Conservation (phyloP, 2,888 invertebrate genomes). For the Elmis aenea region DNA sequence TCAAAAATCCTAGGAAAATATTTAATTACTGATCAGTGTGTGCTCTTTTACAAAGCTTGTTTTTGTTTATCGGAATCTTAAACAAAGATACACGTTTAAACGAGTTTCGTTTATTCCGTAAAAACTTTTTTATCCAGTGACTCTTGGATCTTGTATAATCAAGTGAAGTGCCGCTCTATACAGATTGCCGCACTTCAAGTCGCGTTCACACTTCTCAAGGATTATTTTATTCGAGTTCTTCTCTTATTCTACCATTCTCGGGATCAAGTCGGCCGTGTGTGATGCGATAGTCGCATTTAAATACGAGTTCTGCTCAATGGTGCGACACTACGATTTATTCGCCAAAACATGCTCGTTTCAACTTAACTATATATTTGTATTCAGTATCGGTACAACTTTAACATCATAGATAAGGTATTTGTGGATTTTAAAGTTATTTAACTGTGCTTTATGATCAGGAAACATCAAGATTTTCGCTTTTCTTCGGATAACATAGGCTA, state of each 20-base stretch:
- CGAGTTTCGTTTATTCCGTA: too few relatives aligned
- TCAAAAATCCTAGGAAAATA: too few relatives aligned
- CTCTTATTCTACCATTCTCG: conserved; percentile 25
- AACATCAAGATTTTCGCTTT: conserved; percentile 23
- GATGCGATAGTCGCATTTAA: conserved; percentile 40
- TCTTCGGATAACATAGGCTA: too few relatives aligned
- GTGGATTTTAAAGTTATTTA: conserved; percentile 35
- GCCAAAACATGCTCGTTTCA: conserved; percentile 32
- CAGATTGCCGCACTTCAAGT: conserved; percentile 10
- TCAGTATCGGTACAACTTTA: conserved; percentile 39
- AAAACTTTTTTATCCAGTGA: too few relatives aligned
- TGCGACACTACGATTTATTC: conserved; percentile 34
- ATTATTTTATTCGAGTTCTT: conserved; percentile 30
- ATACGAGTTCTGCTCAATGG: conserved; percentile 38
- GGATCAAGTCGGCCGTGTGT: conserved; percentile 35
- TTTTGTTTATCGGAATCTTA: too few relatives aligned
- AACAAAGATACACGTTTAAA: too few relatives aligned
- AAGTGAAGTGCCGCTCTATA: conserved; percentile 19
- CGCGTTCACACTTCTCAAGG: conserved; percentile 23
- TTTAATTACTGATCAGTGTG: too few relatives aligned
- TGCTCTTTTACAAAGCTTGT: too few relatives aligned
- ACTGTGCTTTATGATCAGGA: conserved; percentile 38
- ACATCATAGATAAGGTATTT: conserved; percentile 40
- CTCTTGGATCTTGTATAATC: too few relatives aligned
- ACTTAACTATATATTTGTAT: conserved; percentile 43